Conservation (phyloP, 2,888 invertebrate species). For the Drosophila glabriapex region DNA sequence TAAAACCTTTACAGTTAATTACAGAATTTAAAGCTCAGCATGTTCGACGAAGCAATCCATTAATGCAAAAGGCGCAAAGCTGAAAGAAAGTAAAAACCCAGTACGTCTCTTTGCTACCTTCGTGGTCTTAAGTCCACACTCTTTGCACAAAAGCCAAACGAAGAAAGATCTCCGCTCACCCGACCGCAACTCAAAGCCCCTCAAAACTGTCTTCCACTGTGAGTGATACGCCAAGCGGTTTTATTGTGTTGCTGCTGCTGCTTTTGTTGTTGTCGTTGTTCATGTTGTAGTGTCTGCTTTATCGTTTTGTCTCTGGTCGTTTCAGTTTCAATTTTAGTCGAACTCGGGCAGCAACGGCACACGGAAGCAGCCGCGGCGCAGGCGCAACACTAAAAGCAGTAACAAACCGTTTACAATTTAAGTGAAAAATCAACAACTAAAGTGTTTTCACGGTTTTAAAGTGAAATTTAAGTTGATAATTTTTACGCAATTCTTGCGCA, state of each 20-base stretch:
- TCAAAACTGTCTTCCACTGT: conserved; percentile 52
- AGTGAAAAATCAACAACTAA: conserved; percentile 32
- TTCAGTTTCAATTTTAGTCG: conserved; percentile 79
- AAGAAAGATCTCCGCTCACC: conserved; percentile 41
- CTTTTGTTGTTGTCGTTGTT: conserved; percentile 23
- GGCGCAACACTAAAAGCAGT: conserved; percentile 34
- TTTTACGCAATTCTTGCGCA: conserved; percentile 45
- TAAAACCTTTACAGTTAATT: conserved; percentile 39
- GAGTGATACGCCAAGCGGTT: conserved; percentile 34
- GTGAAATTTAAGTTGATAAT: conserved; percentile 57
- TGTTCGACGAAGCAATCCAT: conserved; percentile 36
- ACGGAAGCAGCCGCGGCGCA: conserved; percentile 73
- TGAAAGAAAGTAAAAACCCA: conserved; percentile 57
- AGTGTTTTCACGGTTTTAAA: conserved; percentile 34
- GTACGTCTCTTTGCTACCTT: conserved; percentile 45
- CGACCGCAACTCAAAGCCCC: conserved; percentile 19
- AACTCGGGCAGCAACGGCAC: conserved; percentile 76
- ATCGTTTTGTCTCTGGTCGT: conserved; percentile 73
- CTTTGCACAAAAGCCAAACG: conserved; percentile 45
- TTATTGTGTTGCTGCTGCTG: conserved; percentile 40
- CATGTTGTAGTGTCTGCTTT: conserved; percentile 36
- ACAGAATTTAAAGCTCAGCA: conserved; percentile 45
- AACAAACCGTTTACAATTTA: conserved; percentile 19
- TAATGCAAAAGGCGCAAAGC: conserved; percentile 37
- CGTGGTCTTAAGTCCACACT: conserved; percentile 46